Percentiles rank a stretch among this genome's conserved stretches.
phyloP scores from a whole-genome alignment of 2,888 invertebrate genomes.

The Pyrrhia umbra region DNA sequence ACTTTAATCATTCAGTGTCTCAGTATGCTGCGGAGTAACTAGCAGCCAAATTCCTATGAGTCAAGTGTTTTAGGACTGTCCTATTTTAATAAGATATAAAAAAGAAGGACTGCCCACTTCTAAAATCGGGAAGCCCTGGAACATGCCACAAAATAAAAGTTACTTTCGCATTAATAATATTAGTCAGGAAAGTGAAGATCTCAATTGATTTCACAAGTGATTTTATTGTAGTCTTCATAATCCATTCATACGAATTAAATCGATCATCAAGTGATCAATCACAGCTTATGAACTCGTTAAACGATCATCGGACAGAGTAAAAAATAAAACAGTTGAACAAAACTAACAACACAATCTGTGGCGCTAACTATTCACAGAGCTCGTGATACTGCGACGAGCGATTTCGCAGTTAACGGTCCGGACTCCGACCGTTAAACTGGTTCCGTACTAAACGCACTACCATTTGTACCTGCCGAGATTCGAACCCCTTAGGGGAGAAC shows the following conservation, averaged over 20 bases:
- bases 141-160: too few relatives aligned
- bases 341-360: constrained; percentile 37
- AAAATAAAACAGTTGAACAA: constrained; percentile 27
- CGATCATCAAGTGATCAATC: constrained; percentile 1
- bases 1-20: too few relatives aligned
- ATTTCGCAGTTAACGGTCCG: constrained; percentile 83
- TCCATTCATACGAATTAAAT: constrained; percentile 1
- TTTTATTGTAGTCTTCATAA: not conserved
- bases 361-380: constrained; percentile 53
- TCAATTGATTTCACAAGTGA: not conserved
- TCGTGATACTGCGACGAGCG: constrained; percentile 69
- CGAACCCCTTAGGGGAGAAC: constrained; percentile 62
- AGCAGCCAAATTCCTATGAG: too few relatives aligned
- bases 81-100: not conserved
- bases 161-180: too few relatives aligned
- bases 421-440: constrained; percentile 82
- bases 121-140: too few relatives aligned
- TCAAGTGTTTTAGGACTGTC: too few relatives aligned
- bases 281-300: constrained; percentile 6
- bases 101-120: too few relatives aligned
- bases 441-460: constrained; percentile 67
- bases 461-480: constrained; percentile 71
- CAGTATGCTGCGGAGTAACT: too few relatives aligned
- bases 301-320: not conserved
- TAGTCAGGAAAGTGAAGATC: not conserved